These are phyloP conservation scores for Scatophagus argus DNA, from an alignment of 2,113 vertebrate genomes.

Conservation along the genomic window DNA sequence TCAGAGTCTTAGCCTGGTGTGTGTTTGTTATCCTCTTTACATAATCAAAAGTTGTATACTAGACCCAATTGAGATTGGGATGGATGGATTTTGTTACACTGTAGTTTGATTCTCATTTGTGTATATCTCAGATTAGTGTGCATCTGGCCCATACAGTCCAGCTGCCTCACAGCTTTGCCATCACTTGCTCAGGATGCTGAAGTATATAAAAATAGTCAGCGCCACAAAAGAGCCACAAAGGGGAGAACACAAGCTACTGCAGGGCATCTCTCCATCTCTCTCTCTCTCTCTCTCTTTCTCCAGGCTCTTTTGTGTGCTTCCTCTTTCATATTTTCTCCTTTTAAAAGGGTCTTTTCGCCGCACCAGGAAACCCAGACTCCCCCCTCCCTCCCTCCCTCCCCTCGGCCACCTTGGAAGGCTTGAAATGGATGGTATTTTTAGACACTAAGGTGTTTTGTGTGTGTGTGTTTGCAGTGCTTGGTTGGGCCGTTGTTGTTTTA, in stretches of 20 bases:
- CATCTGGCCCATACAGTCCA: slow-evolving; percentile 6
- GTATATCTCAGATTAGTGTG: neutral
- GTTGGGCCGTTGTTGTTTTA: neutral
- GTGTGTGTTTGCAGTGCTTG: neutral
- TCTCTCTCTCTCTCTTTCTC: neutral
- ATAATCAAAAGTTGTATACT: neutral
- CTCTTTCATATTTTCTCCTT: slow-evolving; percentile 47
- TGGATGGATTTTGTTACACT: neutral
- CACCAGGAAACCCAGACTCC: slow-evolving; percentile 36
- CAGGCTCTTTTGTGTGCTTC: slow-evolving; percentile 41
- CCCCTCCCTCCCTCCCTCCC: slow-evolving; percentile 12
- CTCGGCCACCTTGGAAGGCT: slow-evolving; percentile 17
- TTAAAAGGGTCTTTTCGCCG: slow-evolving; percentile 54
- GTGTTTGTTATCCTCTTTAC: neutral
- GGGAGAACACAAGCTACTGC: slow-evolving; percentile 58
- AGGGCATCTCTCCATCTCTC: slow-evolving; percentile 48
- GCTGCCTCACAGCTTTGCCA: slow-evolving; percentile 38
- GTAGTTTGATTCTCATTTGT: neutral
- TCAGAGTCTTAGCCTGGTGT: neutral
- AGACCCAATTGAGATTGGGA: neutral
- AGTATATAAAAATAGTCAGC: slow-evolving; percentile 71
- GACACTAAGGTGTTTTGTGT: slow-evolving; percentile 35
- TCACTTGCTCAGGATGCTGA: slow-evolving; percentile 54
- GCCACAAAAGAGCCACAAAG: slow-evolving; percentile 70
- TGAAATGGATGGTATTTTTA: slow-evolving; percentile 51